A percentile compares a stretch with the other conserved stretches of the same genome.
These are phyloP conservation scores for Odiellus spinosus DNA, from an alignment of 2,888 invertebrate species.

Conservation along the genomic window DNA sequence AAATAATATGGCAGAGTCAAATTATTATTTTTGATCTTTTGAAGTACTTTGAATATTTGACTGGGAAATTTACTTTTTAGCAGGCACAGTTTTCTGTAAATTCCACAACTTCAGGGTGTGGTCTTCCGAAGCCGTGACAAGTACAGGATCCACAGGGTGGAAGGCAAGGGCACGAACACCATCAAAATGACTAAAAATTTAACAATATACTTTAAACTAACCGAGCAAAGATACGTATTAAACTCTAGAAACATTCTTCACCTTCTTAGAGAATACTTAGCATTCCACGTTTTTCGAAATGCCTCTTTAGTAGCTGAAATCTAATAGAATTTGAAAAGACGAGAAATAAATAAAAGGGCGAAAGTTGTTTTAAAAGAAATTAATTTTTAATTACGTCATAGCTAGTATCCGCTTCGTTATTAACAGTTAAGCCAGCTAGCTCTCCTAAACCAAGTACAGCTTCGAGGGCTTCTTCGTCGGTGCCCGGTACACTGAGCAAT, in stretches of 20 bases:
- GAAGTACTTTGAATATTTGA: neutral
- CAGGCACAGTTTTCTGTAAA: constrained; percentile 90
- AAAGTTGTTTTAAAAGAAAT: constrained; percentile 3
- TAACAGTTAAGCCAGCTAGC: constrained; percentile 87
- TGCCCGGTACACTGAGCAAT: constrained; percentile 56
- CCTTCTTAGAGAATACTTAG: constrained; percentile 68
- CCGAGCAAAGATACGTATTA: constrained; percentile 10
- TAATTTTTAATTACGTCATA: constrained; percentile 61
- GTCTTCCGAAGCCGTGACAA: constrained; percentile 97
- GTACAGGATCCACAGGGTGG: constrained; percentile 86
- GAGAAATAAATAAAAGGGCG: neutral
- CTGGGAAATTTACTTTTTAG: constrained; percentile 57
- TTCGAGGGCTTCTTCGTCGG: constrained; percentile 91
- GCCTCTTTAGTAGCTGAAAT: constrained; percentile 65
- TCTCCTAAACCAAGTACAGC: constrained; percentile 87
- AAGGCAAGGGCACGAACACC: constrained; percentile 80
- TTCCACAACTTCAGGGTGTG: constrained; percentile 99
- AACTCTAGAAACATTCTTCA: constrained; percentile 20
- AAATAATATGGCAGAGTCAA: too few species aligned
- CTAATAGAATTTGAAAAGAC: constrained; percentile 25
- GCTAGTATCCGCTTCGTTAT: constrained; percentile 86
- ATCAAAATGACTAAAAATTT: constrained; percentile 68
- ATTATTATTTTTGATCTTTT: neutral
- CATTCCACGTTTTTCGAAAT: constrained; percentile 87
- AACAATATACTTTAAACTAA: neutral